Evolutionary conservation across 2,888 invertebrate species (phyloP).

Genomic region (Ganaspis brasiliensis): DNA sequence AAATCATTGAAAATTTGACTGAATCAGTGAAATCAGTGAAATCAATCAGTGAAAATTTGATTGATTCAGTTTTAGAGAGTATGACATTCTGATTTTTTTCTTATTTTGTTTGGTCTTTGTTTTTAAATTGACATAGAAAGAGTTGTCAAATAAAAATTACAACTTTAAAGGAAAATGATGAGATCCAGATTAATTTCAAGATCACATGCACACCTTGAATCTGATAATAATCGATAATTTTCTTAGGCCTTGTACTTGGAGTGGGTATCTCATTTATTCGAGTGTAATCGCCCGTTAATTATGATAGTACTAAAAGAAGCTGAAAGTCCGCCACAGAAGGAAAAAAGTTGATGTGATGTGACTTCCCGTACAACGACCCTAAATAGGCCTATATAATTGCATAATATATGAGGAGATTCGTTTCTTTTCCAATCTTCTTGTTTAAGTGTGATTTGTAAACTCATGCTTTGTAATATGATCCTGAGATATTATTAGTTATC

Average conservation of each 20-base stretch:
- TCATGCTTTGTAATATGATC: not conserved
- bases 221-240: slow-evolving; percentile 23
- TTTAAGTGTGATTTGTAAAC: slow-evolving; percentile 1
- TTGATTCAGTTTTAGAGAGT: no score
- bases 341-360: not conserved
- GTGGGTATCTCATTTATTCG: not conserved
- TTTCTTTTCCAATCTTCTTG: slow-evolving; percentile 6
- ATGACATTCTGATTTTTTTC: no score
- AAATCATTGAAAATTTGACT: no score
- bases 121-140: no score
- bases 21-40: no score
- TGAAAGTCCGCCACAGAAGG: not conserved
- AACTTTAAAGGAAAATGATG: not conserved
- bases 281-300: slow-evolving; percentile 33
- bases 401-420: slow-evolving; percentile 14
- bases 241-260: not conserved
- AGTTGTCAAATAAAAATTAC: not conserved
- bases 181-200: slow-evolving; percentile 7
- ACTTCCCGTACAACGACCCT: slow-evolving; percentile 38
- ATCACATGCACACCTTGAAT: not conserved
- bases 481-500: slow-evolving; percentile 15
- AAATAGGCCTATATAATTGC: slow-evolving; percentile 33
- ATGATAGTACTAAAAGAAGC: slow-evolving; percentile 16
- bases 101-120: no score
- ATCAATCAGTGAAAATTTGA: no score